Percentiles rank a stretch among this genome's conserved stretches.
These are phyloP conservation scores for Phoenicopterus ruber DNA, from an alignment of 2,113 vertebrate species.

Conservation along the genomic window DNA sequence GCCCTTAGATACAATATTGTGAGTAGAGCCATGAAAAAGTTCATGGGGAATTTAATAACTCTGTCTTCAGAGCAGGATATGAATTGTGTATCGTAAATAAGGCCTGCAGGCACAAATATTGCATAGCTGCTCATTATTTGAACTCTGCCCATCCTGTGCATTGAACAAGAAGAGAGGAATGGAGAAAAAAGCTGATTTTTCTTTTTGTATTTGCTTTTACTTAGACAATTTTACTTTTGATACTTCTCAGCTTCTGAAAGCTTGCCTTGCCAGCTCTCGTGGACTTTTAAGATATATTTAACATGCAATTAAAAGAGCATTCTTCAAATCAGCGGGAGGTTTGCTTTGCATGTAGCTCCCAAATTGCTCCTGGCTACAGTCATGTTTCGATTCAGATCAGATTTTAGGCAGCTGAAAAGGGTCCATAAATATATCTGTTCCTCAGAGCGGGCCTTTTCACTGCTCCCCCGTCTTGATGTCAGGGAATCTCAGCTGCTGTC, in stretches of 20 bases:
- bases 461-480: neutral
- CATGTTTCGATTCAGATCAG: conserved; percentile 27
- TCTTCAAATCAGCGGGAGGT: conserved; percentile 23
- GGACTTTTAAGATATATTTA: conserved; percentile 12
- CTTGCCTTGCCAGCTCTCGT: neutral
- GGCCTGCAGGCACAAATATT: conserved; percentile 46
- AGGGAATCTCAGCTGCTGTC: neutral
- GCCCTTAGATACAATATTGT: neutral
- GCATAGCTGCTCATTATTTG: conserved; percentile 15
- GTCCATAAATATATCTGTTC: conserved; percentile 7
- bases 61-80: conserved; percentile 53
- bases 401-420: conserved; percentile 19
- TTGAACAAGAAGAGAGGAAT: neutral
- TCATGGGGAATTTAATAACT: conserved; percentile 54
- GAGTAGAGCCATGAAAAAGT: conserved; percentile 6
- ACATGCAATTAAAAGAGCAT: conserved; percentile 3
- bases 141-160: neutral
- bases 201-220: neutral
- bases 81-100: conserved; percentile 62
- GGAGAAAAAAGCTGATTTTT: neutral
- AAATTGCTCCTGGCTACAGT: conserved; percentile 29
- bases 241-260: neutral
- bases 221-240: neutral
- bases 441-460: neutral
- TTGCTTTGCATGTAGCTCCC: neutral